Conservation (phyloP, 2,888 invertebrate genomes). For the Dioctria rufipes region DNA sequence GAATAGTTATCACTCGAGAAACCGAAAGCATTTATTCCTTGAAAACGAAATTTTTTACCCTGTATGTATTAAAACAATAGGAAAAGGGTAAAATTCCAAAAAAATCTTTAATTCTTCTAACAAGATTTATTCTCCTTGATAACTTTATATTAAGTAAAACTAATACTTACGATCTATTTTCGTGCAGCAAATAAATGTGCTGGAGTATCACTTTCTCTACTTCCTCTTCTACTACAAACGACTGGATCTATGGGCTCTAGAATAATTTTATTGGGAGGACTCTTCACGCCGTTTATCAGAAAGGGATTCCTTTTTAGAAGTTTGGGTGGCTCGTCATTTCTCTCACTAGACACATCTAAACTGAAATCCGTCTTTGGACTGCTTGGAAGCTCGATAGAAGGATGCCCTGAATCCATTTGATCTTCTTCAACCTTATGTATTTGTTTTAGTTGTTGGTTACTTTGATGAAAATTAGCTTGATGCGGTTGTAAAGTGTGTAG, state of each 20-base stretch:
- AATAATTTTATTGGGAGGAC: slow-evolving; percentile 63
- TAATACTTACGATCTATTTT: slow-evolving; percentile 38
- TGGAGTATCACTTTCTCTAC: slow-evolving; percentile 60
- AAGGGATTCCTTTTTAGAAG: slow-evolving; percentile 63
- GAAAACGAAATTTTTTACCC: too few species aligned
- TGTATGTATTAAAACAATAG: neutral
- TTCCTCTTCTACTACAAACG: slow-evolving; percentile 44
- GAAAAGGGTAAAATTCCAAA: neutral
- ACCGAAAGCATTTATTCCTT: too few species aligned
- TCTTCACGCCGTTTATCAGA: slow-evolving; percentile 58
- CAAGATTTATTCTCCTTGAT: neutral
- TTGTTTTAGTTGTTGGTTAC: slow-evolving; percentile 18
- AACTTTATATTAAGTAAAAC: neutral
- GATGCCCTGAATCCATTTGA: slow-evolving; percentile 63
- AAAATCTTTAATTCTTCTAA: neutral
- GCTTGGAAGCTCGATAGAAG: slow-evolving; percentile 62
- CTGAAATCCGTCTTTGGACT: slow-evolving; percentile 56
- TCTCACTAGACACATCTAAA: slow-evolving; percentile 55
- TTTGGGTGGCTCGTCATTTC: slow-evolving; percentile 28
- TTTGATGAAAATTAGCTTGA: neutral
- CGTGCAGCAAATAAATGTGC: slow-evolving; percentile 63
- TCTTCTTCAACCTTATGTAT: slow-evolving; percentile 53
- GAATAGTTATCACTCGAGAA: too few species aligned
- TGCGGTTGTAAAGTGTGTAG: neutral
- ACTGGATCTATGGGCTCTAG: slow-evolving; percentile 63